Evolutionary conservation across 2,888 invertebrate species (phyloP).

Genomic region (Melieria picta): DNA sequence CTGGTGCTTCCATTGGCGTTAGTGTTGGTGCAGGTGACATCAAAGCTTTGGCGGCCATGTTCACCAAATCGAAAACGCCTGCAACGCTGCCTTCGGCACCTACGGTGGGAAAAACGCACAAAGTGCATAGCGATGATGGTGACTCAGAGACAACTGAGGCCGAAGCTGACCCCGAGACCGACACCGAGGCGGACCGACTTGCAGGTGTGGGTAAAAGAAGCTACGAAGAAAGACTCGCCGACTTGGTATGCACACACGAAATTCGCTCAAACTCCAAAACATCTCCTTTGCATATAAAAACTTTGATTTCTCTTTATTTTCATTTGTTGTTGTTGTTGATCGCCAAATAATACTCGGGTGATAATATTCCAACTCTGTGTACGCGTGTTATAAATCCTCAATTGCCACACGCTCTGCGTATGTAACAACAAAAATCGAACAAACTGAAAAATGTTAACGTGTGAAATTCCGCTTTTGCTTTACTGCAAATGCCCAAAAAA

Average conservation of each 20-base stretch:
- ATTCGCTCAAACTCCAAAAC: constrained; percentile 22
- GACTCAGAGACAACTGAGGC: constrained; percentile 68
- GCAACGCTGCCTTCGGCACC: no score
- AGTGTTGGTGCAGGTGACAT: neutral
- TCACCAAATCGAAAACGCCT: neutral
- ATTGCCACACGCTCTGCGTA: no score
- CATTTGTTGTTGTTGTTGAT: constrained; percentile 18
- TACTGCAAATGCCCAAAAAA: constrained; percentile 2
- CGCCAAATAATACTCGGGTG: no score
- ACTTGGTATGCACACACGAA: constrained; percentile 57
- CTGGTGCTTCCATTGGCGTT: constrained; percentile 62
- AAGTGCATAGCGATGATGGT: constrained; percentile 39
- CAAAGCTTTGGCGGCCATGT: neutral
- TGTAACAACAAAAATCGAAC: no score
- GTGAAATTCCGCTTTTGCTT: neutral
- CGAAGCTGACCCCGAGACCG: constrained; percentile 48
- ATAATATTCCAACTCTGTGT: constrained; percentile 19
- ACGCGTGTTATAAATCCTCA: no score
- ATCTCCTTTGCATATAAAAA: constrained; percentile 37
- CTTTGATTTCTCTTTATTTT: constrained; percentile 38
- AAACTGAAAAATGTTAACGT: constrained; percentile 2
- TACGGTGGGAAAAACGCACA: neutral
- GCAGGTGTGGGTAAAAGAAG: constrained; percentile 46
- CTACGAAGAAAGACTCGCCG: constrained; percentile 60
- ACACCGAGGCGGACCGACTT: constrained; percentile 26